phyloP scores from a whole-genome alignment of 2,797 vertebrate genomes.

The Pipistrellus nathusii region DNA sequence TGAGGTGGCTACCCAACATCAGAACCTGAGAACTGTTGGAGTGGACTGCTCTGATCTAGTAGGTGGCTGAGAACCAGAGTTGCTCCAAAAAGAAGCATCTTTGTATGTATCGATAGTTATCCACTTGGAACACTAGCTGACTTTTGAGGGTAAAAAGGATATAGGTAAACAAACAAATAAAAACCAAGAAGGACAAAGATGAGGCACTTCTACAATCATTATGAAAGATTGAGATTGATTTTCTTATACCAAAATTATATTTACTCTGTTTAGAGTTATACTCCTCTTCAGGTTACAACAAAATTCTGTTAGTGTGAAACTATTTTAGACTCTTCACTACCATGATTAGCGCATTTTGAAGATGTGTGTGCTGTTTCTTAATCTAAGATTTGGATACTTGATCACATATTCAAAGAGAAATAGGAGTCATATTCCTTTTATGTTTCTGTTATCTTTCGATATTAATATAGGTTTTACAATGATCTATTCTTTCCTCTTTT shows the following conservation, averaged over 20 bases:
- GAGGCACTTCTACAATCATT: neutral
- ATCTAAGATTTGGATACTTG: neutral
- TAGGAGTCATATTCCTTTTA: neutral
- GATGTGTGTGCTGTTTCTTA: neutral
- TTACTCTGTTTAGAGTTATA: neutral
- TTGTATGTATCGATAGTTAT: neutral
- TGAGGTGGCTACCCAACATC: neutral
- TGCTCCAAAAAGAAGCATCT: neutral
- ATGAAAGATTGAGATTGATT: neutral
- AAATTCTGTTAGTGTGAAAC: neutral
- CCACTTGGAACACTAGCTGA: neutral
- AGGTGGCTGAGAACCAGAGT: neutral
- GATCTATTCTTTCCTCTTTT: conserved; percentile 53
- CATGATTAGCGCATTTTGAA: neutral
- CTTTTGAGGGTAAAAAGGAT: neutral
- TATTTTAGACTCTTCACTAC: neutral
- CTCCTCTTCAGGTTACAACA: neutral
- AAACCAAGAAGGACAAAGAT: neutral
- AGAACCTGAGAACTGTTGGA: neutral
- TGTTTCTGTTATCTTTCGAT: neutral
- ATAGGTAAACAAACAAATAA: neutral
- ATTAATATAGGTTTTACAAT: neutral
- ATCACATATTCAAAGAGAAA: neutral
- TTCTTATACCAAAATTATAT: neutral
- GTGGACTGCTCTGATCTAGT: neutral